Evolutionary conservation across 1,140 invertebrate species (phyloP).

Genomic region (Drosophila aff.): DNA sequence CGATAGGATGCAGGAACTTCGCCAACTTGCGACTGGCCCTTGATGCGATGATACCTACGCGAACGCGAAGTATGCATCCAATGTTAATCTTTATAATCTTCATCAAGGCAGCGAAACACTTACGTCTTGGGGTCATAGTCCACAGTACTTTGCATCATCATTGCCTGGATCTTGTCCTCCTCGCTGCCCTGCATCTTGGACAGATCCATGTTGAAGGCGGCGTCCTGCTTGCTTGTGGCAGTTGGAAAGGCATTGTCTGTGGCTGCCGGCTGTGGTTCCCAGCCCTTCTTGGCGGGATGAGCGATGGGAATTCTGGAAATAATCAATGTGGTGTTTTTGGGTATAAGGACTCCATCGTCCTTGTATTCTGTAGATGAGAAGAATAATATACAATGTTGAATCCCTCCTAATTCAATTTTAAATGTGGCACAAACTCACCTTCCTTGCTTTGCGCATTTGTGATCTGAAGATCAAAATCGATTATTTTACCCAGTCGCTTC

Average conservation of each 20-base stretch:
- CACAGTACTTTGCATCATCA: constrained; percentile 98
- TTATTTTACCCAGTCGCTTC: constrained; percentile 96
- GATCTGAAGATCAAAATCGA: constrained; percentile 97
- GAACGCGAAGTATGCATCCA: background rate
- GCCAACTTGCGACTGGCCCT: constrained; percentile 93
- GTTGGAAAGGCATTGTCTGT: constrained; percentile 53
- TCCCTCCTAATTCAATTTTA: too few relatives aligned
- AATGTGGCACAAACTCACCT: constrained; percentile 87
- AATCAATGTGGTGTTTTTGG: constrained; percentile 98
- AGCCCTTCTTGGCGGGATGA: constrained; percentile 90
- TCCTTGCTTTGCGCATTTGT: constrained; percentile 99
- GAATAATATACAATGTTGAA: background rate
- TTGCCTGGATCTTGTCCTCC: constrained; percentile 98
- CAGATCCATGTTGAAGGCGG: constrained; percentile 88
- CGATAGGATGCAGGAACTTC: constrained; percentile 95
- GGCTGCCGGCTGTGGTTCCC: constrained; percentile 86
- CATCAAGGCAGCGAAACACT: constrained; percentile 88
- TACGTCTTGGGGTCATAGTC: constrained; percentile 99
- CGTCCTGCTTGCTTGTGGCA: constrained; percentile 50
- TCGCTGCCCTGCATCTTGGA: constrained; percentile 96
- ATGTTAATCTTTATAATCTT: too few relatives aligned
- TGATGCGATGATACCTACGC: constrained; percentile 93
- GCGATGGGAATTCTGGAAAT: constrained; percentile 95
- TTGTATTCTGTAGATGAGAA: constrained; percentile 91
- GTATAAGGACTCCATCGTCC: constrained; percentile 95